Evolutionary conservation across 1,140 invertebrate genomes (phyloP).

Genomic region (Panulirus ornatus): DNA sequence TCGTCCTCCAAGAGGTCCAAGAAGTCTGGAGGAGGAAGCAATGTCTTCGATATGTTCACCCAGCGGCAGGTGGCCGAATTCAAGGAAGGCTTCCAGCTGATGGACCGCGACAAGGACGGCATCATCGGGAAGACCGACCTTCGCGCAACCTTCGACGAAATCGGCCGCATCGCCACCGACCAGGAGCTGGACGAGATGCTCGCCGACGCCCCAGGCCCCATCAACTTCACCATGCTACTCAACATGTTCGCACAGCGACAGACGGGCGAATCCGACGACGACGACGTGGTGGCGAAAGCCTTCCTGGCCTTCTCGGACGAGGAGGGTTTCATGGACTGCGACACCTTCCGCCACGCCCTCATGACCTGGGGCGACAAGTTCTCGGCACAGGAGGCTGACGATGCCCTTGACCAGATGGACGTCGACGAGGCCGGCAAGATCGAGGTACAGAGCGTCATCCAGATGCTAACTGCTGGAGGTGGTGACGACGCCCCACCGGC

Average conservation of each 20-base stretch:
- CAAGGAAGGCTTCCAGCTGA: constrained; percentile 98
- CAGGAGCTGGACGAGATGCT: constrained; percentile 95
- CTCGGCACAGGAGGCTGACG: constrained; percentile 93
- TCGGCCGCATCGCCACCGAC: constrained; percentile 92
- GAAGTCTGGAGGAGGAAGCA: constrained; percentile 84
- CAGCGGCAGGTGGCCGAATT: constrained; percentile 97
- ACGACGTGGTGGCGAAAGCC: constrained; percentile 82
- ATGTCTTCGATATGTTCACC: constrained; percentile 97
- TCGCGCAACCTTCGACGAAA: constrained; percentile 95
- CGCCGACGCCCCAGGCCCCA: constrained; percentile 91
- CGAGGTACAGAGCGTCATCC: constrained; percentile 92
- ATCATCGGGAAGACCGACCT: constrained; percentile 97
- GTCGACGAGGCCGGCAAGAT: constrained; percentile 96
- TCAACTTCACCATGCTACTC: constrained; percentile 96
- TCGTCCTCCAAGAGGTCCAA: constrained; percentile 48
- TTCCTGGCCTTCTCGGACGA: constrained; percentile 97
- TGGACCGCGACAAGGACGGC: constrained; percentile 99
- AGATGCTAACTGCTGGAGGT: constrained; percentile 89
- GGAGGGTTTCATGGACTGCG: constrained; percentile 83
- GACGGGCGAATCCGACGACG: constrained; percentile 81
- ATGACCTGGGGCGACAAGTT: constrained; percentile 99
- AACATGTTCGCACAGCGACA: constrained; percentile 89
- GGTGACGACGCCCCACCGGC: constrained; percentile 83
- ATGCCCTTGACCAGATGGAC: constrained; percentile 96
- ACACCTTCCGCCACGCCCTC: constrained; percentile 92